A percentile compares a stretch with the other conserved stretches of the same genome.
Conservation (phyloP, 2,113 vertebrate genomes). For the Amphiprion ocellaris region DNA sequence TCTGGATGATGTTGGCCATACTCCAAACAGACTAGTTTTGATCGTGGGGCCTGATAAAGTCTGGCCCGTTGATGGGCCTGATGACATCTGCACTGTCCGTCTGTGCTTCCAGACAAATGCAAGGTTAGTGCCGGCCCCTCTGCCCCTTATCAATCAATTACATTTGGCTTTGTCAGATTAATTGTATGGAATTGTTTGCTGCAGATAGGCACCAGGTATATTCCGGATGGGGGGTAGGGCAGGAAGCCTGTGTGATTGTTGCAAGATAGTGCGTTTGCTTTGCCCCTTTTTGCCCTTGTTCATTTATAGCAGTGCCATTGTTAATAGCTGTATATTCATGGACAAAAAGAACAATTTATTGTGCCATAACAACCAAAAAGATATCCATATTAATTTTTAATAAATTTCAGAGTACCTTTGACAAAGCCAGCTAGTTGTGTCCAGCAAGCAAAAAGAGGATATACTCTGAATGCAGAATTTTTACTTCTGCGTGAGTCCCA, state of each 20-base stretch:
- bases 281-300: conserved; percentile 61
- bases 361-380: neutral
- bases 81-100: conserved; percentile 82
- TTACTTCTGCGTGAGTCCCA: conserved; percentile 1
- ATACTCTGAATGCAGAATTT: conserved; percentile 6
- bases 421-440: neutral
- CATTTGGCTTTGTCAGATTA: conserved; percentile 83
- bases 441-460: neutral
- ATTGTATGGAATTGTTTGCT: conserved; percentile 81
- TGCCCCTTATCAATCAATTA: conserved; percentile 82
- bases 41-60: conserved; percentile 81
- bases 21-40: conserved; percentile 80
- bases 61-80: conserved; percentile 74
- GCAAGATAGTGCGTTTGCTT: conserved; percentile 12
- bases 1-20: conserved; percentile 77
- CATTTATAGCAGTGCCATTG: conserved; percentile 9
- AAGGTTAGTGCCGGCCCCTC: conserved; percentile 55
- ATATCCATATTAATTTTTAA: neutral
- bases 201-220: conserved; percentile 70
- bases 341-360: neutral
- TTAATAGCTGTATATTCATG: neutral
- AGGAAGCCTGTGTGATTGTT: conserved; percentile 28
- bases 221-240: conserved; percentile 45
- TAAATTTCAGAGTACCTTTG: neutral
- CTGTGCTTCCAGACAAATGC: conserved; percentile 73